phyloP scores from a whole-genome alignment of 2,113 vertebrate species.

The Antennarius striatus region DNA sequence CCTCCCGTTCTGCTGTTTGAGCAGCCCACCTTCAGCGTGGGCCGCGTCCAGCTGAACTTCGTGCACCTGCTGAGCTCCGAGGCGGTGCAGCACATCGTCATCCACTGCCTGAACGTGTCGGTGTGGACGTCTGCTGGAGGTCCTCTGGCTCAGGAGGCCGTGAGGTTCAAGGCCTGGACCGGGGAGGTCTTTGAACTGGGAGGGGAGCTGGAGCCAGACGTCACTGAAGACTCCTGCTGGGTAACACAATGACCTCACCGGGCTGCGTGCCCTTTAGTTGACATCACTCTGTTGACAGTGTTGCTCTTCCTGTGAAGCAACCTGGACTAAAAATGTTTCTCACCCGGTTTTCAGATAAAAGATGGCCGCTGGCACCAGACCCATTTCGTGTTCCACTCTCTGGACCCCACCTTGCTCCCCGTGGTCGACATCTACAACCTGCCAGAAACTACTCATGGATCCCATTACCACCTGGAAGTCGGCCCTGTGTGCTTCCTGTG shows the following conservation, averaged over 20 bases:
- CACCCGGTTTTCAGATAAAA: constrained; percentile 80
- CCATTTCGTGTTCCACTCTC: constrained; percentile 88
- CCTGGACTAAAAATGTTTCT: neutral
- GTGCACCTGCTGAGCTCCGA: constrained; percentile 93
- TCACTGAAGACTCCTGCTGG: constrained; percentile 90
- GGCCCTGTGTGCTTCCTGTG: constrained; percentile 96
- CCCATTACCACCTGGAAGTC: constrained; percentile 93
- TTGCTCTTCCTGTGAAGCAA: neutral
- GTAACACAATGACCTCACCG: constrained; percentile 67
- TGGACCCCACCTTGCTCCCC: constrained; percentile 90
- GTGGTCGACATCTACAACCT: constrained; percentile 89
- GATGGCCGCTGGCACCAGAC: constrained; percentile 94
- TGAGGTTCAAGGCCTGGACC: constrained; percentile 89
- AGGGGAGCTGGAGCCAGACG: constrained; percentile 86
- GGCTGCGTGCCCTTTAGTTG: neutral
- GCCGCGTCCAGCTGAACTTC: constrained; percentile 96
- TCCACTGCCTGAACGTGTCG: constrained; percentile 91
- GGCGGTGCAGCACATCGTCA: constrained; percentile 92
- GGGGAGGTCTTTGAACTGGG: constrained; percentile 86
- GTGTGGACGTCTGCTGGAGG: constrained; percentile 80
- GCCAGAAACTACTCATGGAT: constrained; percentile 82
- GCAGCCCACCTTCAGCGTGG: constrained; percentile 86
- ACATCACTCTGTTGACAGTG: constrained; percentile 1
- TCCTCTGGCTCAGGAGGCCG: constrained; percentile 66
- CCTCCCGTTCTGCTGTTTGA: constrained; percentile 16